These are phyloP conservation scores for Rhynchonycteris naso DNA, from an alignment of 2,797 vertebrate genomes.

Conservation along the genomic window DNA sequence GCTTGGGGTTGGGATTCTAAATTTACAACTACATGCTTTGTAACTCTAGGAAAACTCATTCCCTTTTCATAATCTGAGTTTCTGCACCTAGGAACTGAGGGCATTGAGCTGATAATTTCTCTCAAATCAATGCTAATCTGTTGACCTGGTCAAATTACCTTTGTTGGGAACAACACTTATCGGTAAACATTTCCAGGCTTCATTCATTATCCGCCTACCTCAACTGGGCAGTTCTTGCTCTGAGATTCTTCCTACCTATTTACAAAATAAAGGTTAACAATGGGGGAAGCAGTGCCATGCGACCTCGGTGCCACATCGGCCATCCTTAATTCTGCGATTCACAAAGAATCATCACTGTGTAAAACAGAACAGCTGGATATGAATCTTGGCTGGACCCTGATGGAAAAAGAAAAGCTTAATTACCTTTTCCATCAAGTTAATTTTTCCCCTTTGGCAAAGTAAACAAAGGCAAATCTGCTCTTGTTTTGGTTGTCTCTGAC, in stretches of 20 bases:
- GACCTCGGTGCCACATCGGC: not conserved
- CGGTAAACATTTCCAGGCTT: not conserved
- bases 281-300: not conserved
- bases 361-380: constrained; percentile 68
- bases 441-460: constrained; percentile 76
- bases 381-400: constrained; percentile 31
- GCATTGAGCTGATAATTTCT: not conserved
- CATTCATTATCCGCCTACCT: not conserved
- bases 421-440: constrained; percentile 77
- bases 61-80: not conserved
- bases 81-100: not conserved
- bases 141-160: not conserved
- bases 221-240: not conserved
- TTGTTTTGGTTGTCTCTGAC: constrained; percentile 50
- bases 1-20: not conserved
- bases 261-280: constrained; percentile 31
- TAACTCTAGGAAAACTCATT: not conserved
- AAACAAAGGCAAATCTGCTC: constrained; percentile 78
- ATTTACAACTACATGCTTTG: not conserved
- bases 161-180: not conserved
- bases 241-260: constrained; percentile 1
- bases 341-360: constrained; percentile 15
- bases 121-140: not conserved
- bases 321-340: not conserved
- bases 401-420: constrained; percentile 75